Percentiles rank a stretch among this genome's conserved stretches.
phyloP scores from a whole-genome alignment of 2,113 vertebrate genomes.

The Platysteira castanea region DNA sequence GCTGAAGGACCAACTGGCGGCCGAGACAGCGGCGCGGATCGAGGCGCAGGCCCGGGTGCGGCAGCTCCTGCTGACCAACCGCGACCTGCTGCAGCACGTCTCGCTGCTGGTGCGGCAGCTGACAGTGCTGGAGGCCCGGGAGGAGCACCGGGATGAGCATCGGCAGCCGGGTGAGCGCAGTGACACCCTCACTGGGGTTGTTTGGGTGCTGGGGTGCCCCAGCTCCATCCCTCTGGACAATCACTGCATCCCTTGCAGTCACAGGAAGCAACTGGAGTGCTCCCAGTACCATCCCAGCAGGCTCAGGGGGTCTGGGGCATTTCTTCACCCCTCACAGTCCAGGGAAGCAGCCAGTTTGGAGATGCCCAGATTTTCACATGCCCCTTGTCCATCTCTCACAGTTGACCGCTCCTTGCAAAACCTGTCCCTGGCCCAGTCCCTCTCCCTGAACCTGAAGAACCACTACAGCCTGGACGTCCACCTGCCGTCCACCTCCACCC shows the following conservation, averaged over 20 bases:
- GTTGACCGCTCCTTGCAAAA: conserved; percentile 70
- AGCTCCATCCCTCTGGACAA: neutral
- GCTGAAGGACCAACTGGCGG: conserved; percentile 80
- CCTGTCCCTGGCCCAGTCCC: conserved; percentile 62
- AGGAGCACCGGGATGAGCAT: neutral
- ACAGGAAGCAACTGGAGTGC: neutral
- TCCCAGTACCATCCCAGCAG: neutral
- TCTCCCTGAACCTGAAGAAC: conserved; percentile 84
- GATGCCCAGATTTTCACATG: accelerated
- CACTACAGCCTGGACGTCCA: conserved; percentile 74
- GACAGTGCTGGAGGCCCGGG: conserved; percentile 74
- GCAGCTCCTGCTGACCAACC: conserved; percentile 85
- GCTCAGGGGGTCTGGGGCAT: neutral
- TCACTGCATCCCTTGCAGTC: neutral
- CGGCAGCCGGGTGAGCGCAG: conserved; percentile 25
- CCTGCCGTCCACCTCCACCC: conserved; percentile 77
- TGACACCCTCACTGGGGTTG: too few species aligned
- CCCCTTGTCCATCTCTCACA: neutral
- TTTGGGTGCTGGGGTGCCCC: neutral
- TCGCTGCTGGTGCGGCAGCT: conserved; percentile 84
- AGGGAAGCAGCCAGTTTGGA: neutral
- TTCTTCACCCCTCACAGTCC: accelerated
- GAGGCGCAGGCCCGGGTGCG: conserved; percentile 83
- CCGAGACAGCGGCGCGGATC: conserved; percentile 76
- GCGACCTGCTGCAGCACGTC: conserved; percentile 82